Percentiles rank a stretch among this genome's conserved stretches.
Conservation (phyloP, 37 sponge, comb jelly and placozoan genomes). For the Oscarella lobularis region DNA sequence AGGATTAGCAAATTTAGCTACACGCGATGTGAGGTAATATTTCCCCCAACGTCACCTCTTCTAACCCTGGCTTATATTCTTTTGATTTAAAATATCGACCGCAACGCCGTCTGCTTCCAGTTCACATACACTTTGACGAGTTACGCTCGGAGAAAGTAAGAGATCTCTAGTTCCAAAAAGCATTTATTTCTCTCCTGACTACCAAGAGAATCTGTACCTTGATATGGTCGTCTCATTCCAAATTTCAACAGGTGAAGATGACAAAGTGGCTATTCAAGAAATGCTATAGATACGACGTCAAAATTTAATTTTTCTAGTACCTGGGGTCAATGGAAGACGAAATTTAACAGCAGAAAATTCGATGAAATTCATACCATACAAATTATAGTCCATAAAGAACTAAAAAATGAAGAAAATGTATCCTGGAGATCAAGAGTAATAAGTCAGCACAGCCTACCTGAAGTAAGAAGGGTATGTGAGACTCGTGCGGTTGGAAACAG, state of each 20-base stretch:
- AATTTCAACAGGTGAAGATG: too few species aligned
- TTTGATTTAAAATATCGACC: conserved; percentile 58
- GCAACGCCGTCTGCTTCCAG: conserved; percentile 60
- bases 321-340: conserved; percentile 10
- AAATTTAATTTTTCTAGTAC: too few species aligned
- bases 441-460: conserved; percentile 21
- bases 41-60: not conserved
- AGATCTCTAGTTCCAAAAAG: not conserved
- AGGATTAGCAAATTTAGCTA: conserved; percentile 49
- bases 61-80: conserved; percentile 31
- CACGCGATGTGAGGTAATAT: too few species aligned
- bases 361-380: conserved; percentile 80
- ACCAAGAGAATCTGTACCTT: too few species aligned
- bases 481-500: conserved; percentile 65
- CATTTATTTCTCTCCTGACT: too few species aligned
- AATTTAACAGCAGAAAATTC: conserved; percentile 45
- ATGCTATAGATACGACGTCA: too few species aligned
- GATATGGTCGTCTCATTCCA: too few species aligned
- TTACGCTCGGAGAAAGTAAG: conserved; percentile 8
- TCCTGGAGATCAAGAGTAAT: too few species aligned
- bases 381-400: conserved; percentile 79
- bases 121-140: conserved; percentile 48
- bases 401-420: conserved; percentile 14
- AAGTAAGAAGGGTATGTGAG: conserved; percentile 75
- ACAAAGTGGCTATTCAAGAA: too few species aligned